Evolutionary conservation across 2,113 vertebrate genomes (phyloP).

Genomic region (Melanotaenia duboulayi): DNA sequence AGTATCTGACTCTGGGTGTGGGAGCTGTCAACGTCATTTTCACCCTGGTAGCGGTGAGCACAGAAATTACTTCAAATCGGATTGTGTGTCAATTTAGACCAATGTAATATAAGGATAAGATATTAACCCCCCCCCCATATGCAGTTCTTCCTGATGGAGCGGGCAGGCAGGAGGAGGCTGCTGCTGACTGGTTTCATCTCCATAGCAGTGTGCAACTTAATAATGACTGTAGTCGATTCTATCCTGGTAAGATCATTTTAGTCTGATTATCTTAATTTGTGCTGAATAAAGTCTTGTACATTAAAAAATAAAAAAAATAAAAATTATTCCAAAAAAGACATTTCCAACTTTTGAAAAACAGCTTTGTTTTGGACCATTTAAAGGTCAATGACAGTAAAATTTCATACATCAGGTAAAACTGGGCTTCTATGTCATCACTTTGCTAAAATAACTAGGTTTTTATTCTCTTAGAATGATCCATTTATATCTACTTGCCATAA

Average conservation of each 20-base stretch:
- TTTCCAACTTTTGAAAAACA: too few relatives aligned
- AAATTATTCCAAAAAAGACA: too few relatives aligned
- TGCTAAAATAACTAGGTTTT: too few relatives aligned
- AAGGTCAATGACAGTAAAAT: too few relatives aligned
- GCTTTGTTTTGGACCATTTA: too few relatives aligned
- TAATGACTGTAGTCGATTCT: slow-evolving; percentile 80
- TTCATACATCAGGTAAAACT: too few relatives aligned
- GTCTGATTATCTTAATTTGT: not conserved
- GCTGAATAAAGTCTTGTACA: not conserved
- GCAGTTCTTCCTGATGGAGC: slow-evolving; percentile 79
- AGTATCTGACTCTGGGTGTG: slow-evolving; percentile 75
- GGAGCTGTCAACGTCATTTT: slow-evolving; percentile 78
- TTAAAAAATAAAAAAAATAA: too few relatives aligned
- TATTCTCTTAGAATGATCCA: too few relatives aligned
- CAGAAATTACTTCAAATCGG: not conserved
- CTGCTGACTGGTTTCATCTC: slow-evolving; percentile 75
- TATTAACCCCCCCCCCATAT: slow-evolving; percentile 1
- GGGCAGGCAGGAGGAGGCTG: slow-evolving; percentile 65
- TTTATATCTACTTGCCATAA: too few relatives aligned
- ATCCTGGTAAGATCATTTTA: slow-evolving; percentile 71
- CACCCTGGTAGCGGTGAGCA: slow-evolving; percentile 77
- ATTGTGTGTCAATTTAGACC: too few relatives aligned
- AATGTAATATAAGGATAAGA: not conserved
- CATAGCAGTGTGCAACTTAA: slow-evolving; percentile 74
- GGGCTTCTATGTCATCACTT: too few relatives aligned